Base-by-base conservation (phyloP, 2,113 vertebrate species). In the Aegithalos caudatus region DNA sequence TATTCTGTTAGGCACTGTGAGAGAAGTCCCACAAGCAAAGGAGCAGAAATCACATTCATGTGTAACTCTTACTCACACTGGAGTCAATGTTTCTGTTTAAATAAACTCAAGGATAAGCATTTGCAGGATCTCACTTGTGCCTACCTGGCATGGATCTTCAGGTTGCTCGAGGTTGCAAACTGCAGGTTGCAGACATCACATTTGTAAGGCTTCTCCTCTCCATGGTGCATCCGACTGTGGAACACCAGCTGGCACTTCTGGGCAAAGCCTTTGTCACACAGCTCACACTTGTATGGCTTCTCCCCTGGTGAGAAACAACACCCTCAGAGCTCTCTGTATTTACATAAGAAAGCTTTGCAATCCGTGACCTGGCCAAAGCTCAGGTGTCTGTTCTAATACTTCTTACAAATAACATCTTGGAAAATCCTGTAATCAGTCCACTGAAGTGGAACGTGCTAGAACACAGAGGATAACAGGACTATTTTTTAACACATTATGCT, bases 241-340 rank as follows among this genome's bases (percentile, higher is more conserved):
- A 99, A 99, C 87, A 99, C 98, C 38, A 99, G 95, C 97, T 99
- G 99, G 92, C 99, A 99, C 97, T 99, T 99, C 96, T 99, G 99
- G 74, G 98, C 98, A 97, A 99, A 99, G 88, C 98, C 98, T 98
- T 99, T 99, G 90, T 98, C 98, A 24, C 98, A 99, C 11, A 98
- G 96, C 56, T 98, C 98, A 94, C 98, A 99, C 77, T 98, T 98
- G 91, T 98, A 99, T 82, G 98, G 98, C 97, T 99, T 98, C 96
- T 99, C 98, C 95, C 98, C 98, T 99, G 69, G 66, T 10, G 74
- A 86, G 81, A 65, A 97, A 95, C 27, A 90, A 66, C 90, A 69
- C 56, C 84, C 47, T 54, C 21, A 58, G 70, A 60, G 76, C 85
- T 74, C 47, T 69, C 61, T 67, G 29, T 8, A 16, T 79, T 77